Percentiles rank a stretch among this genome's conserved stretches.
These are phyloP conservation scores for Clavelina lepadiformis DNA, from an alignment of 23 tunicate species.

Conservation along the genomic window DNA sequence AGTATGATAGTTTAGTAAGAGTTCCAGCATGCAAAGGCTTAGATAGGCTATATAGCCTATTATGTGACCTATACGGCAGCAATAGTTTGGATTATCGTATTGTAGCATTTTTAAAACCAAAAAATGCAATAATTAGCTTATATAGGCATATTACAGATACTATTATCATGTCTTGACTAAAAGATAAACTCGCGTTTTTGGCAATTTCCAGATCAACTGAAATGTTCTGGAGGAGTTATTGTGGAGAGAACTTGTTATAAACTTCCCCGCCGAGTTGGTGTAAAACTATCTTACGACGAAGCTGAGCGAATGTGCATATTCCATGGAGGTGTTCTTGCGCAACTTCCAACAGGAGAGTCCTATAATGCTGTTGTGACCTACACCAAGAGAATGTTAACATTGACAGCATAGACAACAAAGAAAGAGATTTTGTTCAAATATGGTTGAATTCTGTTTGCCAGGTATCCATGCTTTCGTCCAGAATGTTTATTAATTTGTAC, in stretches of 20 bases:
- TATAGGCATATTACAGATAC: too few species aligned
- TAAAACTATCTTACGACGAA: neutral
- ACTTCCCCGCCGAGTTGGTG: conserved; percentile 1
- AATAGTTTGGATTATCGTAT: too few species aligned
- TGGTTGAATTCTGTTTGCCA: conserved; percentile 1
- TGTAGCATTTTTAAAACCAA: too few species aligned
- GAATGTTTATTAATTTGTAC: too few species aligned
- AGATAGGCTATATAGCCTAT: too few species aligned
- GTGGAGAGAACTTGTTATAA: conserved; percentile 7
- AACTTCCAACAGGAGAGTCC: conserved; percentile 3
- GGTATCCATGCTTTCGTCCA: neutral
- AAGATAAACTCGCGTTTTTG: too few species aligned
- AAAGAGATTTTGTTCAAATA: neutral
- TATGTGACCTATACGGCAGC: too few species aligned
- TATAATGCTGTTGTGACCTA: conserved; percentile 9
- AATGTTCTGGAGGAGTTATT: conserved; percentile 1
- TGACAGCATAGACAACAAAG: neutral
- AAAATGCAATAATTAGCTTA: too few species aligned
- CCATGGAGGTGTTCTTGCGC: conserved; percentile 7
- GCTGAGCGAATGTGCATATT: neutral
- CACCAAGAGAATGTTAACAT: neutral
- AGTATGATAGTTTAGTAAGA: too few species aligned
- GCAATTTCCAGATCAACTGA: neutral
- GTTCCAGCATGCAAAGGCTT: too few species aligned
- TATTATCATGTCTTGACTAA: too few species aligned